Evolutionary conservation across 2,888 invertebrate species (phyloP).

Genomic region (Drosophila leonis): DNA sequence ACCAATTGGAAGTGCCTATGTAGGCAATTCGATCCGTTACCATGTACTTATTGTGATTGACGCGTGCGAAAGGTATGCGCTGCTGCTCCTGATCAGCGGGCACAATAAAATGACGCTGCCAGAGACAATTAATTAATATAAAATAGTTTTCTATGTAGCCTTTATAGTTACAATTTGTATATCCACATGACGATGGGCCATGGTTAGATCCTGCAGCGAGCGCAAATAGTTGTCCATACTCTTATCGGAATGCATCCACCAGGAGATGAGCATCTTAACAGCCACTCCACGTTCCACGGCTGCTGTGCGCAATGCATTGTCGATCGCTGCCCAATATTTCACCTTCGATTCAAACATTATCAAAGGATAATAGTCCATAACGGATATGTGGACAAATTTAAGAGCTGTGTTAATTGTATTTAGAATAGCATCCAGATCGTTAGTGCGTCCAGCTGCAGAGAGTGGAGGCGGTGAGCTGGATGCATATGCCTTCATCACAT

Average conservation of each 20-base stretch:
- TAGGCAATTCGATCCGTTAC: constrained; percentile 98
- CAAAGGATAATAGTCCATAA: constrained; percentile 98
- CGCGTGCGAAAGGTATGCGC: constrained; percentile 94
- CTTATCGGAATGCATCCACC: constrained; percentile 93
- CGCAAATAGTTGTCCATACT: constrained; percentile 92
- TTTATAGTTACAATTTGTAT: constrained; percentile 90
- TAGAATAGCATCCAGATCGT: constrained; percentile 94
- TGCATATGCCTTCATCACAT: constrained; percentile 87
- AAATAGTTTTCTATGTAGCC: not conserved
- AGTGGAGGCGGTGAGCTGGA: constrained; percentile 96
- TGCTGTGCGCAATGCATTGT: constrained; percentile 94
- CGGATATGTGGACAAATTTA: constrained; percentile 95
- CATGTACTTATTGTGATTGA: constrained; percentile 99
- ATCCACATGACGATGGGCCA: constrained; percentile 85
- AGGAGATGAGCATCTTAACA: constrained; percentile 93
- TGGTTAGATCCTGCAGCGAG: constrained; percentile 90
- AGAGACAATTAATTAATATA: not conserved
- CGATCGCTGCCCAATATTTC: constrained; percentile 96
- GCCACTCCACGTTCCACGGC: constrained; percentile 93
- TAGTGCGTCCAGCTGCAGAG: constrained; percentile 92
- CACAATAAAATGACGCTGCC: constrained; percentile 90
- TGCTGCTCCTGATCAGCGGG: constrained; percentile 92
- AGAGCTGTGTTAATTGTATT: constrained; percentile 92
- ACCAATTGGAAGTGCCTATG: constrained; percentile 99
- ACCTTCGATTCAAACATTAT: constrained; percentile 90